Evolutionary conservation across 1,140 invertebrate species (phyloP).

Genomic region (Cydia amplana): DNA sequence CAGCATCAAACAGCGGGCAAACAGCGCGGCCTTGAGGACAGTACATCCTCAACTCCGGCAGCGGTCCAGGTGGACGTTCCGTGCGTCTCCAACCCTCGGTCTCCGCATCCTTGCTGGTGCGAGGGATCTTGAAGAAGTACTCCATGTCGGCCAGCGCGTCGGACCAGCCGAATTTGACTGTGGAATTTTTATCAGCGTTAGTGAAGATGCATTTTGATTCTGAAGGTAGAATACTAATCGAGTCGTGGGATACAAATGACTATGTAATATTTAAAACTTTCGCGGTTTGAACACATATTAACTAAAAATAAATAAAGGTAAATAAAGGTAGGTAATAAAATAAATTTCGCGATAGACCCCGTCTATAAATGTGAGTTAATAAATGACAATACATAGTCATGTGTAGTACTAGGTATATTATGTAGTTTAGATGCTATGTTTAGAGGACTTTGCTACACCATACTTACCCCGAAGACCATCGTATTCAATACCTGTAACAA

Average conservation of each 20-base stretch:
- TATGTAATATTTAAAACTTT: too few relatives aligned
- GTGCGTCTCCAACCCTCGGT: constrained; percentile 62
- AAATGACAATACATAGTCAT: too few relatives aligned
- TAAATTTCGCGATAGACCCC: too few relatives aligned
- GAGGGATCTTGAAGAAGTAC: constrained; percentile 73
- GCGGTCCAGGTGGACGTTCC: constrained; percentile 53
- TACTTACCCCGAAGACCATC: constrained; percentile 47
- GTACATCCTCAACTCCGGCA: constrained; percentile 64
- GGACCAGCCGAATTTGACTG: constrained; percentile 72
- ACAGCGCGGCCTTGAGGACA: constrained; percentile 59
- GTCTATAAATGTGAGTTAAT: too few relatives aligned
- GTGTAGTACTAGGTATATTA: too few relatives aligned
- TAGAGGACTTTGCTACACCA: too few relatives aligned
- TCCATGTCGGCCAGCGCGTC: constrained; percentile 65
- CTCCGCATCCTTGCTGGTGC: constrained; percentile 64
- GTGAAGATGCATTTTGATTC: background rate
- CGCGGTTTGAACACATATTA: too few relatives aligned
- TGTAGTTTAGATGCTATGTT: too few relatives aligned
- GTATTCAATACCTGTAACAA: constrained; percentile 52
- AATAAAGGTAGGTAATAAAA: too few relatives aligned
- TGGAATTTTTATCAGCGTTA: background rate
- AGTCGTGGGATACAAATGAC: too few relatives aligned
- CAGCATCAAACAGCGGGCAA: constrained; percentile 63
- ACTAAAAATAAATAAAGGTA: too few relatives aligned
- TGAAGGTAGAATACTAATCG: too few relatives aligned